Conservation (phyloP, 2,113 vertebrate genomes). For the Prolemur simus region DNA sequence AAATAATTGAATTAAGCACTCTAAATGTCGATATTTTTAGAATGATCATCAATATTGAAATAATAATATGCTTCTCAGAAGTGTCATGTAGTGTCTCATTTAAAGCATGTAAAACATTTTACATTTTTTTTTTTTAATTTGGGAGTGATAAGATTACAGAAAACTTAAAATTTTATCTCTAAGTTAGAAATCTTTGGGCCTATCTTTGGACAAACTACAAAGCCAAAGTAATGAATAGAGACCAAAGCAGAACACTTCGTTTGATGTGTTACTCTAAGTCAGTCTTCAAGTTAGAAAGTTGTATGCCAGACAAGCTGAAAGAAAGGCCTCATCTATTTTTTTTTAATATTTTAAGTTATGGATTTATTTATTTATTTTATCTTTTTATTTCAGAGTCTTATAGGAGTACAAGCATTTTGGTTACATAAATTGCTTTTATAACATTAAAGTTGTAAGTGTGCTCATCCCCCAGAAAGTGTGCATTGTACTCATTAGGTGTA, state of each 20-base stretch:
- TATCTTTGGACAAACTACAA: not conserved
- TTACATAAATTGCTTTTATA: no score
- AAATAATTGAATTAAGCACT: not conserved
- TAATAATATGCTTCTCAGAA: not conserved
- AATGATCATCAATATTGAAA: not conserved
- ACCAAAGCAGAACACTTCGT: not conserved
- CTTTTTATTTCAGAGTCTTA: no score
- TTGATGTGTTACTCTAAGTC: not conserved
- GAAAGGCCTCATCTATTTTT: not conserved
- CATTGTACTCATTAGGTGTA: no score
- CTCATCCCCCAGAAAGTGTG: no score
- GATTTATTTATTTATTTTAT: no score
- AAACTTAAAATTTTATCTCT: not conserved
- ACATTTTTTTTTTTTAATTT: not conserved
- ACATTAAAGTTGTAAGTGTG: no score
- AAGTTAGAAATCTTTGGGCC: not conserved
- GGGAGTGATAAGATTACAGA: not conserved
- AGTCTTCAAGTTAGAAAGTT: not conserved
- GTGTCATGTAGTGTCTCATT: not conserved
- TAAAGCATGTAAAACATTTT: not conserved
- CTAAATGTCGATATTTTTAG: not conserved
- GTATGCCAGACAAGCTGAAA: not conserved
- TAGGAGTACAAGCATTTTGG: no score
- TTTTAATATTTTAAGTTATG: no score
- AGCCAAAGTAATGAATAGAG: not conserved